A percentile compares a stretch with the other conserved stretches of the same genome.
These are phyloP conservation scores for Azorinus chamasolen DNA, from an alignment of 2,888 invertebrate species.

Conservation along the genomic window DNA sequence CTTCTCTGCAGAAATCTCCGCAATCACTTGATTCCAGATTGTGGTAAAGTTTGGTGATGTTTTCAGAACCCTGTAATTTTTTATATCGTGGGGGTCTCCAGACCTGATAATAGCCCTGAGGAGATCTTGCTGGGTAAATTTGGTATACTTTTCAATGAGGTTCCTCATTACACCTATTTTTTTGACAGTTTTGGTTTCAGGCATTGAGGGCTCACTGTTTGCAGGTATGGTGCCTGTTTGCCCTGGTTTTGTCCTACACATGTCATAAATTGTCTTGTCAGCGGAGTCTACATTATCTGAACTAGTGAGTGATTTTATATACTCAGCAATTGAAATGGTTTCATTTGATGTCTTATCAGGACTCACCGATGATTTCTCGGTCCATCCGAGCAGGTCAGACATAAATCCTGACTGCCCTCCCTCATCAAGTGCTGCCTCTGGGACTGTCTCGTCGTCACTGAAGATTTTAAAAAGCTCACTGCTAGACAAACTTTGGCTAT, in stretches of 20 bases:
- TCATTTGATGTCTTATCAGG: neutral
- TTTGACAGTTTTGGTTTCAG: neutral
- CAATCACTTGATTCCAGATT: neutral
- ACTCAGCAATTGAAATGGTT: neutral
- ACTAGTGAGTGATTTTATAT: neutral
- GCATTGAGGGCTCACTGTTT: no score
- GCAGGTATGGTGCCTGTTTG: no score
- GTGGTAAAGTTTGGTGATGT: neutral
- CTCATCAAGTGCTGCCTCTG: neutral
- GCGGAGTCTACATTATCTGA: neutral
- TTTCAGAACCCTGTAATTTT: neutral
- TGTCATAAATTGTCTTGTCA: neutral
- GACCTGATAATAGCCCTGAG: neutral
- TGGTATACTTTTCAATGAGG: neutral
- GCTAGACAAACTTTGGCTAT: no score
- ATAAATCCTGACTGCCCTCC: slow-evolving; percentile 1
- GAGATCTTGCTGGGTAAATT: neutral
- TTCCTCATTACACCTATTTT: neutral
- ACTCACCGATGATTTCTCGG: neutral
- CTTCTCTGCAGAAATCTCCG: neutral
- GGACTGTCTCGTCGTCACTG: neutral
- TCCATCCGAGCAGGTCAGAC: slow-evolving; percentile 6
- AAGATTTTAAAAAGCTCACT: neutral
- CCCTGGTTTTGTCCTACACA: no score
- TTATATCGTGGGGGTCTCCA: neutral